Conservation (phyloP, 2,113 vertebrate genomes). For the Catharus bicknelli region DNA sequence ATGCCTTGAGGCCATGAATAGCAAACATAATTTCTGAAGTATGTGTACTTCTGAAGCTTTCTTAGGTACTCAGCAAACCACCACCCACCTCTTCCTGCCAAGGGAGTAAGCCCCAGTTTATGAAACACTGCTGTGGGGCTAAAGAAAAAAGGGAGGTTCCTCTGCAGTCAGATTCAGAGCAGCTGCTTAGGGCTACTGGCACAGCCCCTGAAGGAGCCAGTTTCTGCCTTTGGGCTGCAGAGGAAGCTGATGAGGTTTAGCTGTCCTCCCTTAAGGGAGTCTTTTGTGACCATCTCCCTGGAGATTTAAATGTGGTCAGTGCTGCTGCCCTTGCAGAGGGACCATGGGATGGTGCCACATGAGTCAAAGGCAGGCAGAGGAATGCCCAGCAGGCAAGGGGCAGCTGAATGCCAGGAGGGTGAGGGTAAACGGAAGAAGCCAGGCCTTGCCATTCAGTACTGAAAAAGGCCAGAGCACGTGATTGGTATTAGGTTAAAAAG, state of each 20-base stretch:
- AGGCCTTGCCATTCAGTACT: not conserved
- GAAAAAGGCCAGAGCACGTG: not conserved
- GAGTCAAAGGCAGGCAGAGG: not conserved
- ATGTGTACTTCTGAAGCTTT: not conserved
- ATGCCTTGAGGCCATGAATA: not conserved
- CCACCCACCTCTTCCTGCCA: not conserved
- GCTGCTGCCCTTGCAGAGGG: not conserved
- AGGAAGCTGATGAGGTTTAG: not conserved
- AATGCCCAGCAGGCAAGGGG: not conserved
- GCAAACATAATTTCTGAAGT: not conserved
- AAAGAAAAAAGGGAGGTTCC: not conserved
- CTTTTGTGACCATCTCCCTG: not conserved
- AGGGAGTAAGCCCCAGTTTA: not conserved
- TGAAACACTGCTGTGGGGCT: not conserved
- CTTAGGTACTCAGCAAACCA: not conserved
- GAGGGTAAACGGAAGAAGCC: not conserved
- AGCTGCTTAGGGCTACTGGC: not conserved
- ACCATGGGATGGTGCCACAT: not conserved
- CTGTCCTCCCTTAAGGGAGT: not conserved
- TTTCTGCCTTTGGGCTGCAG: not conserved
- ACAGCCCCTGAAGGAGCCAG: not conserved
- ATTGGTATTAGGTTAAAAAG: not conserved
- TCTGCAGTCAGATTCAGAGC: not conserved
- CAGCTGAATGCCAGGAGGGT: not conserved
- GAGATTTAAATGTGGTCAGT: not conserved